phyloP scores from a whole-genome alignment of 30 jellyfish, hydroid and myxozoan species.

The Rhopilema esculentum region DNA sequence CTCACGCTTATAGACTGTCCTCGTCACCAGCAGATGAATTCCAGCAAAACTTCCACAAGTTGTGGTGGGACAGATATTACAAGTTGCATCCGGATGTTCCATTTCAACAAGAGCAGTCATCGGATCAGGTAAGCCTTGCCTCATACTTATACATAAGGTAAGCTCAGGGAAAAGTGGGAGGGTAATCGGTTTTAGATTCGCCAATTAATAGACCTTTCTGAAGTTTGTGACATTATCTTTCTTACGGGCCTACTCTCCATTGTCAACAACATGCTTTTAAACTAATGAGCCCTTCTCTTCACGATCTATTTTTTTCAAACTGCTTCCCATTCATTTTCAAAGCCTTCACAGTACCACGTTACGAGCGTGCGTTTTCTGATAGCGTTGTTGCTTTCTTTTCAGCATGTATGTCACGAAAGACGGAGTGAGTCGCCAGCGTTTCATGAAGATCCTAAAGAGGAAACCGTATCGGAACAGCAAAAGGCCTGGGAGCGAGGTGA shows the following conservation, averaged over 20 bases:
- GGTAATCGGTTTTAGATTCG: too few relatives aligned
- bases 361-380: too few relatives aligned
- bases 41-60: constrained; percentile 14
- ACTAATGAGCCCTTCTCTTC: too few relatives aligned
- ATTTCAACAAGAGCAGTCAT: neutral
- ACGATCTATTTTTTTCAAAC: too few relatives aligned
- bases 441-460: neutral
- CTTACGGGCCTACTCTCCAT: too few relatives aligned
- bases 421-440: neutral
- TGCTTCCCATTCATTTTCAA: too few relatives aligned
- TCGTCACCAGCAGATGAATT: constrained; percentile 3
- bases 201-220: too few relatives aligned
- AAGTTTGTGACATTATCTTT: too few relatives aligned
- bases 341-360: too few relatives aligned
- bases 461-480: constrained; percentile 8
- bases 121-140: neutral
- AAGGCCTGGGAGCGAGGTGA: constrained; percentile 88
- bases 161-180: neutral
- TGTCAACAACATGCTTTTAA: too few relatives aligned
- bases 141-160: neutral
- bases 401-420: neutral
- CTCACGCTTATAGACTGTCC: constrained; percentile 14
- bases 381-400: neutral
- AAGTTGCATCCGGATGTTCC: neutral
- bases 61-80: constrained; percentile 88